Conservation (phyloP, 2,113 vertebrate genomes). For the Myotis yumanensis region DNA sequence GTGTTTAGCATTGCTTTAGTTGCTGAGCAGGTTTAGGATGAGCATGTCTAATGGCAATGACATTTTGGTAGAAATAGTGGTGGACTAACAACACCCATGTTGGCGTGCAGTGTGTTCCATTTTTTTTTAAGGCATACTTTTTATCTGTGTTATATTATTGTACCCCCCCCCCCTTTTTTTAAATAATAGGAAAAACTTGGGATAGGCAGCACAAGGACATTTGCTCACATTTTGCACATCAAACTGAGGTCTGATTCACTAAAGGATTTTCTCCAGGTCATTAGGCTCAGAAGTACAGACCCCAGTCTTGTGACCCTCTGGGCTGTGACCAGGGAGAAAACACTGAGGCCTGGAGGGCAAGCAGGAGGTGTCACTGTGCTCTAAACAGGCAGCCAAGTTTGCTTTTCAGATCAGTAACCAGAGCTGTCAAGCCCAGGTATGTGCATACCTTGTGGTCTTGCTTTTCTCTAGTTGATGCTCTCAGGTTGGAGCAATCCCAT, state of each 20-base stretch:
- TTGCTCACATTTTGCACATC: neutral
- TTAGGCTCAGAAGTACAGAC: neutral
- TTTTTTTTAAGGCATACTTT: neutral
- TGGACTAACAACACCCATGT: rapidly evolving
- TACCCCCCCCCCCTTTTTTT: neutral
- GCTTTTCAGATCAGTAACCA: neutral
- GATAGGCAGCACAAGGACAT: neutral
- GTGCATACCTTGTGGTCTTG: neutral
- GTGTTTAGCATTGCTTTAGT: neutral
- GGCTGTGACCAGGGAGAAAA: neutral
- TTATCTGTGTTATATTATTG: neutral
- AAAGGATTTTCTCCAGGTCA: neutral
- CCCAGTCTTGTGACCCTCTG: neutral
- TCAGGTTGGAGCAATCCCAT: neutral
- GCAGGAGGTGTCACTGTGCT: neutral
- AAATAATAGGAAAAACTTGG: neutral
- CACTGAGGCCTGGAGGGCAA: neutral
- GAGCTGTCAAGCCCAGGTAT: neutral
- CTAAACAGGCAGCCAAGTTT: neutral
- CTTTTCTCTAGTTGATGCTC: neutral
- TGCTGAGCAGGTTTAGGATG: neutral
- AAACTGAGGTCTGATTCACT: neutral
- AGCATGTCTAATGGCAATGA: neutral
- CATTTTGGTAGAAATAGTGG: neutral
- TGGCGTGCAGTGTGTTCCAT: neutral